These are phyloP conservation scores for Aethina tumida DNA, from an alignment of 1,140 invertebrate genomes.

Conservation along the genomic window DNA sequence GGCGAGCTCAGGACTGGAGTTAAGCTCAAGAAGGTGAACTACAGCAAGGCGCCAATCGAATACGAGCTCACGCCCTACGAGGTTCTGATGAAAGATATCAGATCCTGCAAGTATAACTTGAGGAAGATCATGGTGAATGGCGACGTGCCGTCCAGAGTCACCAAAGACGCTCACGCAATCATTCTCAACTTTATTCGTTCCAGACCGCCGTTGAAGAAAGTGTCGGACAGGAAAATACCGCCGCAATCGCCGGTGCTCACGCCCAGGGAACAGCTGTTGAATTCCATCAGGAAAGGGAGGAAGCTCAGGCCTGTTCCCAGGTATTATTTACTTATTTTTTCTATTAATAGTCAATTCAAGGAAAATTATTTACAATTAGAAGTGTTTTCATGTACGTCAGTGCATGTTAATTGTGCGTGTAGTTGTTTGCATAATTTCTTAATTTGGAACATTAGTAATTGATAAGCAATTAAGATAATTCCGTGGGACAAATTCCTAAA, in stretches of 20 bases:
- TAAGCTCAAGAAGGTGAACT: constrained; percentile 83
- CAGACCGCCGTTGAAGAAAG: constrained; percentile 86
- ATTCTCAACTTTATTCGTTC: constrained; percentile 95
- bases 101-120: constrained; percentile 75
- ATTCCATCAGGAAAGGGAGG: constrained; percentile 75
- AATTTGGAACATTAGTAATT: too few species aligned
- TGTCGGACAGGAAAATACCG: constrained; percentile 78
- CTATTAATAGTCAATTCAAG: too few species aligned
- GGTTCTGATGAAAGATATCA: constrained; percentile 93
- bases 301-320: constrained; percentile 48
- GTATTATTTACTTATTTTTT: too few species aligned
- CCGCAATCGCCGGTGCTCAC: constrained; percentile 58
- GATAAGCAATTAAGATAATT: too few species aligned
- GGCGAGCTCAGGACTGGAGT: constrained; percentile 70
- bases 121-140: constrained; percentile 74
- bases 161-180: constrained; percentile 88
- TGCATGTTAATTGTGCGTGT: too few species aligned
- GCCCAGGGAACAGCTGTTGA: constrained; percentile 75
- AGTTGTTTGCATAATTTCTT: too few species aligned
- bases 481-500: too few species aligned
- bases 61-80: constrained; percentile 96
- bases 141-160: constrained; percentile 70
- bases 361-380: too few species aligned
- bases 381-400: too few species aligned
- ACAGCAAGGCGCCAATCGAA: constrained; percentile 62